phyloP scores from a whole-genome alignment of 2,797 vertebrate species.

The Enteromius afrohamiltoni region DNA sequence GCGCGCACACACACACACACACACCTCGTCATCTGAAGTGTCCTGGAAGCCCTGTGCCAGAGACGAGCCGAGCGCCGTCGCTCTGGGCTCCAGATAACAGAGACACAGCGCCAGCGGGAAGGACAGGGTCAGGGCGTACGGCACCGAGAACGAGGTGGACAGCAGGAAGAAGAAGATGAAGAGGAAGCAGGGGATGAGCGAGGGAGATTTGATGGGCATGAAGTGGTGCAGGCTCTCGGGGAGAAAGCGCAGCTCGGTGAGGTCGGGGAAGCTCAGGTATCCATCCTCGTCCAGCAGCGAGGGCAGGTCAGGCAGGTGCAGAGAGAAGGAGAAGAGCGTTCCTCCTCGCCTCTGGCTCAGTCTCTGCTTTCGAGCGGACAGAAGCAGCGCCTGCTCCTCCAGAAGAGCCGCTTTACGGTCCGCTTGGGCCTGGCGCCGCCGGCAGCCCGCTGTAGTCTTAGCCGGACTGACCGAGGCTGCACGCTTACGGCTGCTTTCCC shows the following conservation, averaged over 20 bases:
- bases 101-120: constrained; percentile 99
- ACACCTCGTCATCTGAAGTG: constrained; percentile 99
- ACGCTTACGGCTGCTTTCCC: constrained; percentile 78
- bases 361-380: constrained; percentile 84
- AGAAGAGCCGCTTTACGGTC: constrained; percentile 82
- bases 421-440: constrained; percentile 69
- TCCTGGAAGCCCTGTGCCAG: constrained; percentile 98
- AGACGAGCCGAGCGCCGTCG: constrained; percentile 94
- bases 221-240: constrained; percentile 91
- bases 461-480: constrained; percentile 75
- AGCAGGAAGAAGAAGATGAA: constrained; percentile 99
- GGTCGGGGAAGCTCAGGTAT: constrained; percentile 93
- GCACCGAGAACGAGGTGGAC: constrained; percentile 97
- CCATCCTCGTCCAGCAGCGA: constrained; percentile 94
- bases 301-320: constrained; percentile 94
- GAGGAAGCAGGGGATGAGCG: constrained; percentile 97
- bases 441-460: constrained; percentile 66
- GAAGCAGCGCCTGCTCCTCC: constrained; percentile 80
- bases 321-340: constrained; percentile 97
- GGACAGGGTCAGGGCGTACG: constrained; percentile 96
- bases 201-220: constrained; percentile 92
- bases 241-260: constrained; percentile 90
- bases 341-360: constrained; percentile 78
- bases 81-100: constrained; percentile 99
- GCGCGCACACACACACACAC: constrained; percentile 82